Percentiles rank a stretch among this genome's conserved stretches.
These are phyloP conservation scores for Bryconaethiops microstoma DNA, from an alignment of 2,797 vertebrate species.

Conservation along the genomic window DNA sequence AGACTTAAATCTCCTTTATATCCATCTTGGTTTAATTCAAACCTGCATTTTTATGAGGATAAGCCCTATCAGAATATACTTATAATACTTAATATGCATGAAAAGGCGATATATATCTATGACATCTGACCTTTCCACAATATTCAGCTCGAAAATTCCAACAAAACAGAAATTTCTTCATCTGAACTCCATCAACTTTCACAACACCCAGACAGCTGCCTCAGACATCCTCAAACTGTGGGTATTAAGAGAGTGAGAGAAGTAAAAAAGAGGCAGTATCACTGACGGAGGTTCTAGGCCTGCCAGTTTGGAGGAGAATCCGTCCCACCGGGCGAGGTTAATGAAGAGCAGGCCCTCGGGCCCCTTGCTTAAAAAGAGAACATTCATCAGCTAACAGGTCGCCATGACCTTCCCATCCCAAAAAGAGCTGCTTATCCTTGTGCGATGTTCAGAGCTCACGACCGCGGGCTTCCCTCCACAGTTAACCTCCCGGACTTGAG, in stretches of 20 bases:
- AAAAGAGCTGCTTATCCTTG: conserved; percentile 15
- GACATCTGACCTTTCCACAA: neutral
- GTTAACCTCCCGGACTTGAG: conserved; percentile 14
- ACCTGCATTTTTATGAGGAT: no score
- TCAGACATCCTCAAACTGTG: neutral
- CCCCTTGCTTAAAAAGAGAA: conserved; percentile 12
- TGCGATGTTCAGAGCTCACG: neutral
- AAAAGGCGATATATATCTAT: neutral
- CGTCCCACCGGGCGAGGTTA: conserved; percentile 26
- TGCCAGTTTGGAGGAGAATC: conserved; percentile 17
- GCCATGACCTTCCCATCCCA: conserved; percentile 5
- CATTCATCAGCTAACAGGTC: conserved; percentile 27
- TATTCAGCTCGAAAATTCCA: conserved; percentile 9
- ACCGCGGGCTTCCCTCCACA: neutral
- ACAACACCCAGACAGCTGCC: neutral
- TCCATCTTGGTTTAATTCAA: no score
- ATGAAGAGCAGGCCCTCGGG: conserved; percentile 23
- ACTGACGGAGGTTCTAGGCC: conserved; percentile 10
- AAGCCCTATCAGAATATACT: no score
- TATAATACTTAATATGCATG: no score
- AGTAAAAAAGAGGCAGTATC: conserved; percentile 9
- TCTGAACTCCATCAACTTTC: neutral
- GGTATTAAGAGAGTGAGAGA: neutral
- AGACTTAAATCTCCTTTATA: no score
- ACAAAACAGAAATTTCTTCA: neutral